Evolutionary conservation across 2,797 vertebrate genomes (phyloP).

Genomic region (Semaprochilodus insignis): DNA sequence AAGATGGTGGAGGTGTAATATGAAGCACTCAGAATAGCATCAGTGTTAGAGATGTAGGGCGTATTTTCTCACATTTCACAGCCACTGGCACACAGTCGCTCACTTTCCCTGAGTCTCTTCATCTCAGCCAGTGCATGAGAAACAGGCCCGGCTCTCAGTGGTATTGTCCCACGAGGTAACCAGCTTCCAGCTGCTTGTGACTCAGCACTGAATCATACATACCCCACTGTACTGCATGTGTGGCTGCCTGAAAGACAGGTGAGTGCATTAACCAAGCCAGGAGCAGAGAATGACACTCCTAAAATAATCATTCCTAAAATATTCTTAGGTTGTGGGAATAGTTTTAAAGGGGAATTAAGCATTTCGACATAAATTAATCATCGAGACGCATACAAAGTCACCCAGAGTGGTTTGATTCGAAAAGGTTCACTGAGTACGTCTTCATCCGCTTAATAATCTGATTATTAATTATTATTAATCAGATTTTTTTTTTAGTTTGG

Average conservation of each 20-base stretch:
- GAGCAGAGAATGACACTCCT: constrained; percentile 1
- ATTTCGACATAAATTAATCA: not conserved
- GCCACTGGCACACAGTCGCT: constrained; percentile 29
- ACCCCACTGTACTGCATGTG: constrained; percentile 34
- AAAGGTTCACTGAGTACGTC: too few species aligned
- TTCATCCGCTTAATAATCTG: too few species aligned
- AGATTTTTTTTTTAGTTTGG: too few species aligned
- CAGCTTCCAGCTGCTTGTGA: constrained; percentile 50
- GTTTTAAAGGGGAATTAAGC: too few species aligned
- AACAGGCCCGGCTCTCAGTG: constrained; percentile 37
- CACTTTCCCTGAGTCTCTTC: constrained; percentile 39
- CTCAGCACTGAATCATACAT: constrained; percentile 51
- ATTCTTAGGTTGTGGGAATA: not conserved
- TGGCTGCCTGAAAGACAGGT: constrained; percentile 33
- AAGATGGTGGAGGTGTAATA: constrained; percentile 1
- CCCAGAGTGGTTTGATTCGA: too few species aligned
- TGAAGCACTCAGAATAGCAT: constrained; percentile 17
- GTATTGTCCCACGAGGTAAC: constrained; percentile 38
- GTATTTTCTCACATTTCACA: constrained; percentile 41
- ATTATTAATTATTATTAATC: too few species aligned
- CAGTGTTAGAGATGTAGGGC: constrained; percentile 9
- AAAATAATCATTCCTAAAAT: not conserved
- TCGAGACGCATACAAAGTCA: not conserved
- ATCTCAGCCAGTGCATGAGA: constrained; percentile 46
- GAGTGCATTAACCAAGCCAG: constrained; percentile 18